A percentile compares a stretch with the other conserved stretches of the same genome.
Conservation (phyloP, 2,888 invertebrate genomes). For the Psococerastis gibbosa region DNA sequence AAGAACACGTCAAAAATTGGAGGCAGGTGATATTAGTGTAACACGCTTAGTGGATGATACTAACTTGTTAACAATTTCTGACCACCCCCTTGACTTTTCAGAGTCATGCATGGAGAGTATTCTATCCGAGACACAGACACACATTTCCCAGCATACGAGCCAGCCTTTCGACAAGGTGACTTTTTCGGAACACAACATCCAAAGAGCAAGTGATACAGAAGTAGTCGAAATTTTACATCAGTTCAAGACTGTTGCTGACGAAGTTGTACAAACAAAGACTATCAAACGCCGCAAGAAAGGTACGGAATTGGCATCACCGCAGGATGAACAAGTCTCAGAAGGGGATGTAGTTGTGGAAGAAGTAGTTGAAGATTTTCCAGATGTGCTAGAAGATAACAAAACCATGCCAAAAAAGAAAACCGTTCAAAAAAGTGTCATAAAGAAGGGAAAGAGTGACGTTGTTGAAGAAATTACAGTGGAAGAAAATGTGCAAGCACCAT, state of each 20-base stretch:
- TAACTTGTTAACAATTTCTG: neutral
- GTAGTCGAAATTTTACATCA: conserved; percentile 7
- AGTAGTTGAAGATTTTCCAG: conserved; percentile 13
- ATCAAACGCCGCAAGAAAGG: conserved; percentile 4
- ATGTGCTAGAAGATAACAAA: conserved; percentile 22
- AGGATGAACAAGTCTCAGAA: conserved; percentile 11
- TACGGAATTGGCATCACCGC: neutral
- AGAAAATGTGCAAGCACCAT: conserved; percentile 25
- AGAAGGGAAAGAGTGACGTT: conserved; percentile 15
- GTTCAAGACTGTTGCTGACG: conserved; percentile 3
- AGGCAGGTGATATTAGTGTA: no score
- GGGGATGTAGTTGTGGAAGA: conserved; percentile 14
- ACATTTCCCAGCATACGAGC: neutral
- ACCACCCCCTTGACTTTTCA: conserved; percentile 5
- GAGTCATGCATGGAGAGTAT: neutral
- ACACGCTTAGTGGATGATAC: neutral
- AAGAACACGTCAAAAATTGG: no score
- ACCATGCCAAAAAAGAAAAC: conserved; percentile 26
- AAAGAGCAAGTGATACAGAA: conserved; percentile 2
- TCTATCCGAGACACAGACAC: neutral
- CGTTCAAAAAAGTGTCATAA: conserved; percentile 23
- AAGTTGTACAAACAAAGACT: conserved; percentile 8
- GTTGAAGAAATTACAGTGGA: conserved; percentile 21
- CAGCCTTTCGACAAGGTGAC: neutral
- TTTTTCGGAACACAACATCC: conserved; percentile 1